Base-by-base conservation (phyloP, 2,888 invertebrate genomes). In the Tuberolachnus salignus region DNA sequence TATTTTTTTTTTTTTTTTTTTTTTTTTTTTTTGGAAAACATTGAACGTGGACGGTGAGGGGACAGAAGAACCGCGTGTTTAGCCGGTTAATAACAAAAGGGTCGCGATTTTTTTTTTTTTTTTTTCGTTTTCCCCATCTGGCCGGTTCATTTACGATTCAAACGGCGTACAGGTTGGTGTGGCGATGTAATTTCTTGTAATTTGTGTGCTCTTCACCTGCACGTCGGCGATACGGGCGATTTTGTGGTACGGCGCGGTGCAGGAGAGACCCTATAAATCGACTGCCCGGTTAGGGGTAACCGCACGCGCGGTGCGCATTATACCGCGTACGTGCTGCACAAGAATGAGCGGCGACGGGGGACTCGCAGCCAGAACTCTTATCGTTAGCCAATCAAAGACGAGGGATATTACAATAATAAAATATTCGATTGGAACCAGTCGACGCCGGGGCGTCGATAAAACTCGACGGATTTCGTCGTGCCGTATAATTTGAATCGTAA, bases 111-210 rank as follows among this genome's bases (percentile, higher is more conserved):
- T n/a, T 11, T 26, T 26, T 16, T 26, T 16, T n/a, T 1, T 69
- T 42, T 53, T n/a, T 11, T 26, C 49, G 26, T 26, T 16, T n/a
- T 1, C 10, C n/a, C 49, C 11, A 16, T 69, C 3, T n/a, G 10
- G 11, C n/a, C n/a, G 19, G 23, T 57, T 51, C 34, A 34, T 67
- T 51, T 67, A 57, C 44, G 44, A 70, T 70, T 71, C 70, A 13
- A 6, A 8, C 44, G 13, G 23, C 55, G 23, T 70, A 55, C 14
- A 55, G 42, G 53, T 21, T 14, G 1, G 51, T 51, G 51, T n/a
- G n/a, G 51, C 51, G n/a, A 51, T n/a, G 51, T 3, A n/a, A n/a
- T 6, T 34, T 34, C 34, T 16, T 51, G 16, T 16, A 13, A 16
- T 51, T 10, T 10, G 46, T 46, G 46, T 46, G 46, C 34, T 6